These are phyloP conservation scores for Pituophis catenifer DNA, from an alignment of 2,113 vertebrate species.

Conservation along the genomic window DNA sequence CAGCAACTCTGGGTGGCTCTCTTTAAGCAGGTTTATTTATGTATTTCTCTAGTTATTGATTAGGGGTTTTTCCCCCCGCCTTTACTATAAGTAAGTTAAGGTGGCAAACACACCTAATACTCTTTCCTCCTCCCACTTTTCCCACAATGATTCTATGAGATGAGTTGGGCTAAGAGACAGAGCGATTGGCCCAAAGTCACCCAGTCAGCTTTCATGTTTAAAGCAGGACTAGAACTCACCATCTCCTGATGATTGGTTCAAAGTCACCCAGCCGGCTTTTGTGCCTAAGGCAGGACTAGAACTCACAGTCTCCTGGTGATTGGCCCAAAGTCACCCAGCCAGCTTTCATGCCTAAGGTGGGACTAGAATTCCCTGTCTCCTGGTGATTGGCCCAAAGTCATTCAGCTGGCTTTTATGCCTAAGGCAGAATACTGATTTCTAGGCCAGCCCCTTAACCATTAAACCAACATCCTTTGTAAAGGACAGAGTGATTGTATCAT, in stretches of 20 bases:
- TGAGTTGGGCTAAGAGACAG: neutral
- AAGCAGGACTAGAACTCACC: neutral
- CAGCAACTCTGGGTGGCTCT: neutral
- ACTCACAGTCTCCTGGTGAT: rapidly evolving
- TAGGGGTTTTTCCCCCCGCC: neutral
- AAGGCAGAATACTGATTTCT: neutral
- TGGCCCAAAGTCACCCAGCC: neutral
- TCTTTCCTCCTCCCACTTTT: neutral
- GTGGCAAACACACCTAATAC: neutral
- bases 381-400: neutral
- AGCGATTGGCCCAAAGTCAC: neutral
- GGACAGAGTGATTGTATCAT: neutral
- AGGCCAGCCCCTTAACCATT: neutral
- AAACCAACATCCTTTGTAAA: neutral
- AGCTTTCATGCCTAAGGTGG: rapidly evolving
- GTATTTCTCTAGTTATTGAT: neutral
- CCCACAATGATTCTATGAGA: too few relatives aligned
- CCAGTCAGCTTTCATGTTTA: rapidly evolving
- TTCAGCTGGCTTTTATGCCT: neutral
- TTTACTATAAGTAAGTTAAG: neutral
- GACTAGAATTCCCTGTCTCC: rapidly evolving
- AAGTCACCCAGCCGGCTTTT: neutral
- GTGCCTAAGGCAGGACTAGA: rapidly evolving
- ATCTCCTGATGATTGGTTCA: neutral
- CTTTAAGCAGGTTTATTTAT: neutral